Evolutionary conservation across 2,113 vertebrate species (phyloP).

Genomic region (Isichthys henryi): DNA sequence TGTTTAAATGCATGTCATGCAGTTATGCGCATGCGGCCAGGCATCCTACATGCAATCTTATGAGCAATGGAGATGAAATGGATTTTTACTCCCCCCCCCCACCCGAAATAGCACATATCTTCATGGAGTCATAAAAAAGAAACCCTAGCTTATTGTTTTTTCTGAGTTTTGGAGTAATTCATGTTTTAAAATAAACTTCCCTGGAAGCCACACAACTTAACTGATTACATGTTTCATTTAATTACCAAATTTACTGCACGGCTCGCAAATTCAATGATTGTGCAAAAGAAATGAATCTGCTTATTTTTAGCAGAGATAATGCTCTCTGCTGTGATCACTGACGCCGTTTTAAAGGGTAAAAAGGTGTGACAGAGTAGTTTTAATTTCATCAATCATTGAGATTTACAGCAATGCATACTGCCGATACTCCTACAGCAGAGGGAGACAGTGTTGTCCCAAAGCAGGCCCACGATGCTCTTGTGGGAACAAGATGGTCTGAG

Average conservation of each 20-base stretch:
- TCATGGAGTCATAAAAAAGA: not conserved
- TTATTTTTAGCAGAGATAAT: not conserved
- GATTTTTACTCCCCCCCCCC: not conserved
- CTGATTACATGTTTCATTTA: slow-evolving; percentile 4
- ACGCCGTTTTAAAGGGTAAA: not conserved
- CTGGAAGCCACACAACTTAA: not conserved
- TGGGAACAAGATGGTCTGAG: not conserved
- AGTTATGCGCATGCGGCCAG: not conserved
- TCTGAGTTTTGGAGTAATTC: not conserved
- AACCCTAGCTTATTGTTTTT: not conserved
- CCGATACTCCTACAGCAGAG: not conserved
- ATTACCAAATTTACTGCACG: not conserved
- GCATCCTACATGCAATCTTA: not conserved
- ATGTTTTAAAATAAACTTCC: not conserved
- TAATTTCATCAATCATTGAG: not conserved
- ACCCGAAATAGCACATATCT: not conserved
- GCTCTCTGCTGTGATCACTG: not conserved
- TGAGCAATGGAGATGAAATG: not conserved
- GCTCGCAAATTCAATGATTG: not conserved
- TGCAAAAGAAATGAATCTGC: not conserved
- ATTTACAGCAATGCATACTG: not conserved
- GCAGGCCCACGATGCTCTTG: not conserved
- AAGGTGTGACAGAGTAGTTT: not conserved
- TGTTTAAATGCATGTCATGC: not conserved
- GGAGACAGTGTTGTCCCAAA: not conserved